A percentile compares a stretch with the other conserved stretches of the same genome.
phyloP scores from a whole-genome alignment of 2,888 invertebrate species.

The Sylvicola cinctus region DNA sequence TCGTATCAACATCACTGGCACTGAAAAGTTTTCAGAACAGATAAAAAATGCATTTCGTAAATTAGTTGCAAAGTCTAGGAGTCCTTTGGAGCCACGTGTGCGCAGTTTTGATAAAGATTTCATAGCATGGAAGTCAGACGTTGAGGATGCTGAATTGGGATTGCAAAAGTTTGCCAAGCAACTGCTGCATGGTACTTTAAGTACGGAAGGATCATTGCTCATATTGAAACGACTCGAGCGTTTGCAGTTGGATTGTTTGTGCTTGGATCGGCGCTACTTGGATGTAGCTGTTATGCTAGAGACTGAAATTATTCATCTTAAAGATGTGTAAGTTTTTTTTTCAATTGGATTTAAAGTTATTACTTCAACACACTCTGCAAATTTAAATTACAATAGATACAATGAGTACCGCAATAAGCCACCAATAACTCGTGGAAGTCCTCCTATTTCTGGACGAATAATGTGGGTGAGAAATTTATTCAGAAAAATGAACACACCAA shows the following conservation, averaged over 20 bases:
- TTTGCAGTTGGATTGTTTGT: conserved; percentile 46
- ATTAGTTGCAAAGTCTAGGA: conserved; percentile 52
- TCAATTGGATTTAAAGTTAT: not conserved
- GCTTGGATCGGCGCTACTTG: conserved; percentile 52
- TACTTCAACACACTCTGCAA: too few relatives aligned
- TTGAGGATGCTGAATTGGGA: conserved; percentile 48
- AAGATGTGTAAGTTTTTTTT: conserved; percentile 32
- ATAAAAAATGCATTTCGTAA: conserved; percentile 43
- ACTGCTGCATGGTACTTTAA: conserved; percentile 23
- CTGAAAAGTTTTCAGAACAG: conserved; percentile 46
- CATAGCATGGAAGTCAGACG: conserved; percentile 42
- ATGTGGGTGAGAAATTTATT: conserved; percentile 67
- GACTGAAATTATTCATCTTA: conserved; percentile 42
- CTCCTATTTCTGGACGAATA: conserved; percentile 61
- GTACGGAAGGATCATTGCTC: conserved; percentile 29
- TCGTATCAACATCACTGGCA: conserved; percentile 58
- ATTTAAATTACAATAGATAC: conserved; percentile 28
- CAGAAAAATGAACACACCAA: conserved; percentile 49
- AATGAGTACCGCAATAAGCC: conserved; percentile 58
- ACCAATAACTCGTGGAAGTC: conserved; percentile 49
- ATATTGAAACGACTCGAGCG: conserved; percentile 43
- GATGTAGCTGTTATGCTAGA: conserved; percentile 46
- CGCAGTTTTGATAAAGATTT: conserved; percentile 58
- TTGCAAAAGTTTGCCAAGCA: conserved; percentile 49
- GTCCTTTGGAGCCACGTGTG: conserved; percentile 56